Evolutionary conservation across 1,140 invertebrate species (phyloP), one percentile per base, ranked within the genome.

Genomic region (Drosophila sproati): DNA sequence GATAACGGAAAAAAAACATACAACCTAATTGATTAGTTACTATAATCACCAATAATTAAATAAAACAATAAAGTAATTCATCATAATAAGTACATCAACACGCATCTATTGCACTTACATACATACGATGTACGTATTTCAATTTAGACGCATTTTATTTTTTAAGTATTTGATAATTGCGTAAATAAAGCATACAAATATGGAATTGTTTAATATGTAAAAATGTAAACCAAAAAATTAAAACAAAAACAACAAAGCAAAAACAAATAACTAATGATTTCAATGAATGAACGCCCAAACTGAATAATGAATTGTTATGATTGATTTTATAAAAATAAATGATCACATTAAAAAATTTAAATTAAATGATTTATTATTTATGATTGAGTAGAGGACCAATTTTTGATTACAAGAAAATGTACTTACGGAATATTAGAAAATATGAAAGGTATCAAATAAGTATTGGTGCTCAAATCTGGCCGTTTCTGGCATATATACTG

Each of bases 81-180:
- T 39, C 20, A 12, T 34, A 5, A 41, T 52, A 54, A 63, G 48
- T 61, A 50, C 67, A 61, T 47, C 60, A 67, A 48, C 48, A 52
- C 67, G 61, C 73, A 12, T 37, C 12, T 31, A 37, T 43, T 43
- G 39, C 39, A 43, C 45, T 50, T 50, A 55, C 34, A 55, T 52
- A 45, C 31, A 37, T 55, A 55, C 12, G 47, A 55, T 34, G 59
- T 67, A 72, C 43, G 41, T 45, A 87, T 80, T 85, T 88, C 77
- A 51, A 80, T 82, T 82, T 80, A 80, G 77, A 88, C 80, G 83
- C 83, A 88, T 88, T 88, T 88, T 88, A 88, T 88, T 88, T 88
- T 82, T 35, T 88, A 88, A 88, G 80, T 80, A 80, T 88, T 88
- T 82, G 82, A 88, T 72, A 80, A 69, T 73, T 72, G 68, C 79